Evolutionary conservation across 2,888 invertebrate genomes (phyloP).

Genomic region (Conchocele bisecta): DNA sequence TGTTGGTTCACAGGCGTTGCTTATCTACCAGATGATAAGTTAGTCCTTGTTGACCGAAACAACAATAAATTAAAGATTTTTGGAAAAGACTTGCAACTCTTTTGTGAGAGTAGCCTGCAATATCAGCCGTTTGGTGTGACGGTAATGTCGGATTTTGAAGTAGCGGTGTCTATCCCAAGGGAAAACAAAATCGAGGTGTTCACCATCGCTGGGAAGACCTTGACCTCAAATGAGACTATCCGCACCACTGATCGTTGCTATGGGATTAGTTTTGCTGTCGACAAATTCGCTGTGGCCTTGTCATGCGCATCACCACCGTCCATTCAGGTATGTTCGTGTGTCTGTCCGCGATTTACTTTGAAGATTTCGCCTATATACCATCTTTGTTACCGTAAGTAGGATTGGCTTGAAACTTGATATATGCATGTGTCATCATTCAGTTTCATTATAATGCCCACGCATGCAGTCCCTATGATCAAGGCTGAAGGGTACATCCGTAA

Average conservation of each 20-base stretch:
- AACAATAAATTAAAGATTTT: constrained; percentile 62
- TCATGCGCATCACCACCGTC: constrained; percentile 51
- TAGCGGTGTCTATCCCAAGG: constrained; percentile 59
- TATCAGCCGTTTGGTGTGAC: constrained; percentile 60
- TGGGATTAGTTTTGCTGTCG: constrained; percentile 53
- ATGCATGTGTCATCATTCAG: too few relatives aligned
- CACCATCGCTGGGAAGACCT: constrained; percentile 24
- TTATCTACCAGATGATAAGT: constrained; percentile 39
- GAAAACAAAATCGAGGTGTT: constrained; percentile 56
- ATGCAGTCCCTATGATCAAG: too few relatives aligned
- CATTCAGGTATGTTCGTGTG: constrained; percentile 40
- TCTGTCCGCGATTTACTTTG: neutral
- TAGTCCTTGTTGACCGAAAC: constrained; percentile 56
- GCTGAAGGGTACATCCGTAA: too few relatives aligned
- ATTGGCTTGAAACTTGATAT: neutral
- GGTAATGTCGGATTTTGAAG: constrained; percentile 20
- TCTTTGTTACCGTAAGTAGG: neutral
- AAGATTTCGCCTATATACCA: neutral
- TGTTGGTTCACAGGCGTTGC: constrained; percentile 64
- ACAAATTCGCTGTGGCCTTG: constrained; percentile 54
- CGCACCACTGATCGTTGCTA: constrained; percentile 52
- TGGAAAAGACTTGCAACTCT: constrained; percentile 30
- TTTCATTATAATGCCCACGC: too few relatives aligned
- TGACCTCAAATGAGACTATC: constrained; percentile 35
- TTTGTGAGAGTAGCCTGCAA: constrained; percentile 42